Conservation (phyloP, 1,140 invertebrate species). For the Liolophura sinensis region DNA sequence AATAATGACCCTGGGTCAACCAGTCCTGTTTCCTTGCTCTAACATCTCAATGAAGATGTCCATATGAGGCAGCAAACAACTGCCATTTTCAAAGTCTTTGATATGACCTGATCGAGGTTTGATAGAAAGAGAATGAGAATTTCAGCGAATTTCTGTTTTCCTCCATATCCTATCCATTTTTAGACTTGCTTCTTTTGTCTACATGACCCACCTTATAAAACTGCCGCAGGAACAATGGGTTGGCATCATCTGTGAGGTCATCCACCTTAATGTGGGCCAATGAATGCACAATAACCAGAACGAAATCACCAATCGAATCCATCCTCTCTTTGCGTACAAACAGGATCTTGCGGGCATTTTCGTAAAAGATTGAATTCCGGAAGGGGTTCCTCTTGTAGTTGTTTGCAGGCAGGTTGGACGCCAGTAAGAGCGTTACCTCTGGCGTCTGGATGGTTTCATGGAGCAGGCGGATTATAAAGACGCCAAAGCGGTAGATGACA, state of each 20-base stretch:
- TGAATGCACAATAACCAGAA: constrained; percentile 51
- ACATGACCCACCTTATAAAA: constrained; percentile 50
- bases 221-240: constrained; percentile 46
- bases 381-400: constrained; percentile 52
- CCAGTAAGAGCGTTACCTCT: constrained; percentile 47
- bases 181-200: neutral
- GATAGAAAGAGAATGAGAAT: neutral
- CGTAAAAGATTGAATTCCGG: constrained; percentile 49
- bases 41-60: too few species aligned
- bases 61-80: too few species aligned
- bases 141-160: neutral
- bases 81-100: too few species aligned
- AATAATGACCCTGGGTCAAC: too few species aligned
- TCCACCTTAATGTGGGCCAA: constrained; percentile 51
- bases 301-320: constrained; percentile 55
- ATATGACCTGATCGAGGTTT: neutral
- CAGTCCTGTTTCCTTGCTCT: too few species aligned
- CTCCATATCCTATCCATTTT: neutral
- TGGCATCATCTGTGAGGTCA: constrained; percentile 49
- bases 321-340: constrained; percentile 52
- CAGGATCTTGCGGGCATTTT: constrained; percentile 46
- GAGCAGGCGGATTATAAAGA: constrained; percentile 46
- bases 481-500: constrained; percentile 53
- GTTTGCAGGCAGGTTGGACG: constrained; percentile 52
- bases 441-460: constrained; percentile 39